Base-by-base conservation (phyloP, 2,113 vertebrate species). In the Uropsilus gracilis region DNA sequence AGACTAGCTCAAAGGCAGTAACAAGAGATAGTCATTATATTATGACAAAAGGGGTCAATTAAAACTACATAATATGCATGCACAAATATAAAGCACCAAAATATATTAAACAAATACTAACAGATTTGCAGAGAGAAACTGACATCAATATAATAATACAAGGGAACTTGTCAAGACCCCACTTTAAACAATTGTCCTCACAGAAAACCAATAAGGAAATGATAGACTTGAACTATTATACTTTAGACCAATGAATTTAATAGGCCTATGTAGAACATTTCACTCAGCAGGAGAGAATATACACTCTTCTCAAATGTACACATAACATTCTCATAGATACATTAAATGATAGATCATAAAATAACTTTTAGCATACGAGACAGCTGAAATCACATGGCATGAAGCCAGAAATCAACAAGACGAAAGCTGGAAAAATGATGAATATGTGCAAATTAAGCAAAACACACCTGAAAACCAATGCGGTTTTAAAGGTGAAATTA, bases 391-490 rank as follows among this genome's bases (percentile, higher is more conserved):
- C 28, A 61, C 2, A 53, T 22, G 66, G 20, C 18, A 63, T 34
- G 4, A 87, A 93, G 73, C 3, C 34, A 86, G 75, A 80, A 92
- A 92, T 92, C 42, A 76, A 80, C n/a, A 80, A 55, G 44, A 71
- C 30, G 17, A 71, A 86, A 86, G 59, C 32, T 59, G 32, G 26
- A 68, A 92, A 37, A 69, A 48, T 69, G 39, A 77, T 17, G 69
- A 78, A 68, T 26, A 59, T 59, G 24, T 90, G 50, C 61, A 92
- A 77, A 92, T 46, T 57, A 86, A 77, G 32, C 48, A 77, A 69
- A 59, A 77, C 13, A 48, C 17, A 77, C 26, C 39, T 69, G 53
- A 86, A 92, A 69, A 69, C 18, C n/a, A 69, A 69, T 59, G 61
- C 14, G 12, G 85, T 61, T n/a, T n/a, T 46, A 92, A 92, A 66